phyloP scores from a whole-genome alignment of 2,888 invertebrate genomes.

The Tetanocera ferruginea region DNA sequence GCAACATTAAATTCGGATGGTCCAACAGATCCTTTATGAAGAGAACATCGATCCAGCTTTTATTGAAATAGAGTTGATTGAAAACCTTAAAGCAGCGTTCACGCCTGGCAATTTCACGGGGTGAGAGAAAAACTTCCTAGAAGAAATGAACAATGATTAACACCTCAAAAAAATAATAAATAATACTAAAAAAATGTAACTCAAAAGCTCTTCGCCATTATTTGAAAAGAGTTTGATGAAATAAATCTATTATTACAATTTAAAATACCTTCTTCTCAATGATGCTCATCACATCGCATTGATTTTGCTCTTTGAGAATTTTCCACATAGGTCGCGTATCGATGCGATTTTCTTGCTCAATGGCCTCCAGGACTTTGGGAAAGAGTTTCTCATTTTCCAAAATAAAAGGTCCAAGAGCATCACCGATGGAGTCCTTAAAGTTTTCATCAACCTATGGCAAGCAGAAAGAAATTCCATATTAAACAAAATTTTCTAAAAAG shows the following conservation, averaged over 20 bases:
- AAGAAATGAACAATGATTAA: not conserved
- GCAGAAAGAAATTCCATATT: not conserved
- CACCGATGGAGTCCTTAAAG: slow-evolving; percentile 62
- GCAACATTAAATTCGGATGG: slow-evolving; percentile 55
- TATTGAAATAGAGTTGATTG: slow-evolving; percentile 63
- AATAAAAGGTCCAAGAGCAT: slow-evolving; percentile 59
- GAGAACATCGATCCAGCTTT: slow-evolving; percentile 61
- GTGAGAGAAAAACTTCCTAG: slow-evolving; percentile 58
- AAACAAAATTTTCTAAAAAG: no score
- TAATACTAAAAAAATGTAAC: no score
- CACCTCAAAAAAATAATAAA: no score
- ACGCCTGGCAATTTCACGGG: slow-evolving; percentile 60
- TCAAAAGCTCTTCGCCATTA: no score
- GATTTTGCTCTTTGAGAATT: slow-evolving; percentile 56
- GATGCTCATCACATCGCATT: slow-evolving; percentile 63
- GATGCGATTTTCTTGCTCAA: slow-evolving; percentile 48
- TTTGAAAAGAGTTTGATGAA: no score
- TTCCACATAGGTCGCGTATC: slow-evolving; percentile 63
- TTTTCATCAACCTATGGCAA: slow-evolving; percentile 58
- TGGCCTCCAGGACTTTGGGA: slow-evolving; percentile 52
- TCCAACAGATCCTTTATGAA: slow-evolving; percentile 58
- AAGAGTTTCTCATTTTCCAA: slow-evolving; percentile 57
- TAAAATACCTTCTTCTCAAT: slow-evolving; percentile 55
- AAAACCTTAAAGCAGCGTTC: slow-evolving; percentile 58
- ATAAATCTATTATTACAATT: not conserved